Base-by-base conservation (phyloP, 2,113 vertebrate genomes). In the Oncorhynchus gorbuscha region DNA sequence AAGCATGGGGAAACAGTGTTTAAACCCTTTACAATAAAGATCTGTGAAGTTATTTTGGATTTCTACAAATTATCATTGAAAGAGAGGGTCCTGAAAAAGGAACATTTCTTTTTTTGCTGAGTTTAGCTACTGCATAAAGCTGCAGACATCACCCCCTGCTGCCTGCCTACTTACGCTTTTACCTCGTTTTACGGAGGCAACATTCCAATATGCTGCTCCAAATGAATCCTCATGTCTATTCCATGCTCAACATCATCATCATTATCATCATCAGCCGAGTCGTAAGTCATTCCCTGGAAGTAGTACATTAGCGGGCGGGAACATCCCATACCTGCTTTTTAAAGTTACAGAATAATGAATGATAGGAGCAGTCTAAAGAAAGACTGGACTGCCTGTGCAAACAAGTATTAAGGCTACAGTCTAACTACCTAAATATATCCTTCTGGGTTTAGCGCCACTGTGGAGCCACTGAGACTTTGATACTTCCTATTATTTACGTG, bases 401-500 rank as follows among this genome's bases (percentile, higher is more conserved):
- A 91, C 90, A 90, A 87, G 90, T 89, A 87, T 91, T 45, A 45
- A 85, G 90, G 87, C 83, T 89, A 91, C 88, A 88, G 88, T 86
- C 93, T 45, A 45, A 45, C 39, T 92, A 91, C 86, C 92, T 92
- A 91, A 91, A 81, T 51, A 88, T 45, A 94, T 88, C 89, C 91
- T 91, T 88, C 89, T 93, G 89, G 90, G 91, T 90, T 90, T 92
- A 90, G 89, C 89, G 90, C 87, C 90, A 89, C 90, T 89, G 87
- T 88, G 90, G 85, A 85, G 85, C 79, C 87, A 89, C 87, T 66
- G 82, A 90, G 85, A 87, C 86, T 82, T 87, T 89, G 89, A 92
- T 91, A 87, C 92, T 91, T 92, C 92, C 90, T 87, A 92, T 93
- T 92, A 93, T 92, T 93, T 93, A 92, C 89, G 88, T 92, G 92